Percentiles rank a stretch among this genome's conserved stretches.
Conservation (phyloP, 2,888 invertebrate genomes). For the Smittia sp. region DNA sequence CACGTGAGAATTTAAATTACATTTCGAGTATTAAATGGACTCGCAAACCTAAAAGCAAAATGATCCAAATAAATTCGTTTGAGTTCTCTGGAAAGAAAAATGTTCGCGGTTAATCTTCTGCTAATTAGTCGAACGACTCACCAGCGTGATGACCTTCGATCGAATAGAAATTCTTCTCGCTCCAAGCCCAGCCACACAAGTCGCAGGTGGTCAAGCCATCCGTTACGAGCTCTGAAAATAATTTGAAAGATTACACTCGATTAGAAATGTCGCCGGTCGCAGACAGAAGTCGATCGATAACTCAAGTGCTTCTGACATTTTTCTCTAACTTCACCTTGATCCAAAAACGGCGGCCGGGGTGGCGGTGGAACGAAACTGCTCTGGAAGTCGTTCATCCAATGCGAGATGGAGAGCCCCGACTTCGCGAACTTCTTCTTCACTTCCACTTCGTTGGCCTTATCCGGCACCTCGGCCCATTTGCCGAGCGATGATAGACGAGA, state of each 20-base stretch:
- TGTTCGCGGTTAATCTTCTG: not conserved
- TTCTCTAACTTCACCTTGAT: not conserved
- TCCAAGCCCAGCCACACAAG: conserved; percentile 71
- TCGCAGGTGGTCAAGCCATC: conserved; percentile 72
- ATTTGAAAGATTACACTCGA: not conserved
- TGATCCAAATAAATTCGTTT: not conserved
- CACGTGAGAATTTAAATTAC: not conserved
- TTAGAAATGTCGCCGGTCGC: not conserved
- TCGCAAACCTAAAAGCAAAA: not conserved
- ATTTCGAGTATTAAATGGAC: not conserved
- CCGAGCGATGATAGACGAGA: not conserved
- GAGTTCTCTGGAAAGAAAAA: not conserved
- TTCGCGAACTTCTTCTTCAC: not conserved
- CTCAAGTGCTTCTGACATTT: not conserved
- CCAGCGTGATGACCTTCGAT: conserved; percentile 53
- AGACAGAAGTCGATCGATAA: not conserved
- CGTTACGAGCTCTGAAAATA: conserved; percentile 55
- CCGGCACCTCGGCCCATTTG: not conserved
- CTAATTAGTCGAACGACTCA: not conserved
- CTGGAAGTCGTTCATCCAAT: conserved; percentile 53
- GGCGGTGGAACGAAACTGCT: conserved; percentile 65
- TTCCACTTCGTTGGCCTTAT: not conserved
- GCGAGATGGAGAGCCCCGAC: conserved; percentile 43
- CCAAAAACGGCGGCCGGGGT: conserved; percentile 64
- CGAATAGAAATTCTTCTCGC: conserved; percentile 58